Percentiles rank a stretch among this genome's conserved stretches.
phyloP scores from a whole-genome alignment of 2,888 invertebrate species.

The Melipona beecheii region DNA sequence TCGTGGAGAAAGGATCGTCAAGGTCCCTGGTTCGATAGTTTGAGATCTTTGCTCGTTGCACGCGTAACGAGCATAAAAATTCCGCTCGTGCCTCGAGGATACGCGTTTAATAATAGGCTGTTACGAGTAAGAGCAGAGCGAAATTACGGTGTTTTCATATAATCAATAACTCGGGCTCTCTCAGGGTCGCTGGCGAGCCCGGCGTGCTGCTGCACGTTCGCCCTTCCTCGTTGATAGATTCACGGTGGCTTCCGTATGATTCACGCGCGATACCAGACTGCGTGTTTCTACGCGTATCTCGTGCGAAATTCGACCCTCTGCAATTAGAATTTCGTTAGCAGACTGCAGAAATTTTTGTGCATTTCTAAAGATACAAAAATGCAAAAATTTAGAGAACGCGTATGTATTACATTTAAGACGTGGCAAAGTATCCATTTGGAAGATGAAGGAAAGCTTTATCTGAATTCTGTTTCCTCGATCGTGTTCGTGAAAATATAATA shows the following conservation, averaged over 20 bases:
- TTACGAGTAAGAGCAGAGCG: slow-evolving; percentile 44
- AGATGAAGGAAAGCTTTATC: too few relatives aligned
- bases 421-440: too few relatives aligned
- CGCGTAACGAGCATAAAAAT: slow-evolving; percentile 25
- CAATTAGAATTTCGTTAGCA: too few relatives aligned
- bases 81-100: slow-evolving; percentile 17
- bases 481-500: too few relatives aligned
- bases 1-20: neutral
- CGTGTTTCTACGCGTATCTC: too few relatives aligned
- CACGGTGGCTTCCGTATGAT: slow-evolving; percentile 9
- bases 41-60: slow-evolving; percentile 6
- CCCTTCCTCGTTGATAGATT: slow-evolving; percentile 16
- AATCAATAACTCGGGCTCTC: slow-evolving; percentile 55
- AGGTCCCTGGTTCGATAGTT: slow-evolving; percentile 13
- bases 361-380: too few relatives aligned
- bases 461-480: too few relatives aligned
- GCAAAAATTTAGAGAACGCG: too few relatives aligned
- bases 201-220: slow-evolving; percentile 13
- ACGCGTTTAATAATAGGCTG: slow-evolving; percentile 55
- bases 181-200: slow-evolving; percentile 47
- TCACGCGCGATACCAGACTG: neutral
- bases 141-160: slow-evolving; percentile 57
- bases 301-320: too few relatives aligned
- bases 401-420: too few relatives aligned
- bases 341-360: too few relatives aligned